phyloP scores from a whole-genome alignment of 2,113 vertebrate genomes.

The Rhinogobius similis region DNA sequence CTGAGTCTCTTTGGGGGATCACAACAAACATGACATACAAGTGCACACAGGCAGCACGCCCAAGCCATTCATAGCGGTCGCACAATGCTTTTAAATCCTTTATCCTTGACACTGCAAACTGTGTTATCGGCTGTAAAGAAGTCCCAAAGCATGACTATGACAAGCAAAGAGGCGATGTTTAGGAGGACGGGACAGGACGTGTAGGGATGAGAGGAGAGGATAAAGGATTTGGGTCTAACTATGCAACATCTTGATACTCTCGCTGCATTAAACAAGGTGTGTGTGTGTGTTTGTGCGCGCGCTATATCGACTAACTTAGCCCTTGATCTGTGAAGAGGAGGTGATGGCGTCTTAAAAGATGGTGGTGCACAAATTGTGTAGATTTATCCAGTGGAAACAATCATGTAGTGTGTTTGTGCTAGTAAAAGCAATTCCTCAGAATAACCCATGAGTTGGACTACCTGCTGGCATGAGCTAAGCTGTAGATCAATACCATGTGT shows the following conservation, averaged over 20 bases:
- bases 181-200: conserved; percentile 18
- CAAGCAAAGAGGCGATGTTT: conserved; percentile 53
- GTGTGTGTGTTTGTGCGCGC: conserved; percentile 14
- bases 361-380: conserved; percentile 68
- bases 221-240: conserved; percentile 49
- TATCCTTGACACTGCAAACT: conserved; percentile 50
- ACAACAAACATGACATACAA: conserved; percentile 45
- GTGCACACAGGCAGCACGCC: conserved; percentile 25
- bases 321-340: conserved; percentile 71
- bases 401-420: conserved; percentile 46
- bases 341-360: conserved; percentile 70
- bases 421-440: conserved; percentile 74
- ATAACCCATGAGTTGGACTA: conserved; percentile 72
- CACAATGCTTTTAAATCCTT: conserved; percentile 53
- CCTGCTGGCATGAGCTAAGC: conserved; percentile 76
- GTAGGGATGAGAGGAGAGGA: conserved; percentile 43
- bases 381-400: conserved; percentile 70
- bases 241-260: conserved; percentile 56
- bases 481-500: conserved; percentile 73
- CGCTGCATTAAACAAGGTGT: conserved; percentile 42
- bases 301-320: conserved; percentile 60
- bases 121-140: conserved; percentile 53
- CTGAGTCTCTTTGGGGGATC: conserved; percentile 33
- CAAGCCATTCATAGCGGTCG: conserved; percentile 34
- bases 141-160: conserved; percentile 54